Conservation (phyloP, 2,888 invertebrate genomes). For the Nemurella pictetii region DNA sequence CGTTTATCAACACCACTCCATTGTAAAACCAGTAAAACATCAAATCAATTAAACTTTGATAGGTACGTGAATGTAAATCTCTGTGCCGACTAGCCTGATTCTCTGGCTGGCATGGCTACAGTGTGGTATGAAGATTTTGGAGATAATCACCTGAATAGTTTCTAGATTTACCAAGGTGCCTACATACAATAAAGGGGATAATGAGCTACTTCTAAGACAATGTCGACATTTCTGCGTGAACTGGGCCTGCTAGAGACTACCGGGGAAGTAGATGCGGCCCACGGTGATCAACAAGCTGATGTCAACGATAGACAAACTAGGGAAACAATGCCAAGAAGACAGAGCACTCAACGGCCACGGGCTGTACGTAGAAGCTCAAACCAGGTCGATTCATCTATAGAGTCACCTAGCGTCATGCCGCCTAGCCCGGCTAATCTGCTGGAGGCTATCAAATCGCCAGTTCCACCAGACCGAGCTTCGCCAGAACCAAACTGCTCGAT, state of each 20-base stretch:
- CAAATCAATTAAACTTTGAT: no score
- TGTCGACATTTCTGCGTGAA: background rate
- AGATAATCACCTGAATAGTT: no score
- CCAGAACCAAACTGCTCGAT: conserved; percentile 91
- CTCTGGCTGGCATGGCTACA: no score
- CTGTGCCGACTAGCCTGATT: no score
- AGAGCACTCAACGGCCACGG: no score
- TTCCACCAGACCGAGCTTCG: conserved; percentile 51
- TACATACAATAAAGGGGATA: no score
- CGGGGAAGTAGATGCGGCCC: background rate
- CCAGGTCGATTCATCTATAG: background rate
- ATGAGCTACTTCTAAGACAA: background rate
- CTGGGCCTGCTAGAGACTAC: background rate
- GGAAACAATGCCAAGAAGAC: background rate
- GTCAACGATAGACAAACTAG: background rate
- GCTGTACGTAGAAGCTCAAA: background rate
- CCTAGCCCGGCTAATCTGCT: background rate
- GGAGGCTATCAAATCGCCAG: background rate
- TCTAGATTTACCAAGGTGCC: no score
- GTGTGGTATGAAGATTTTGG: no score
- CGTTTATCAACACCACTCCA: no score
- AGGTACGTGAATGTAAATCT: no score
- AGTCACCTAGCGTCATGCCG: background rate
- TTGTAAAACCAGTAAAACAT: no score
- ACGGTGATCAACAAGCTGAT: background rate